Base-by-base conservation (phyloP, 1,140 invertebrate species). In the Leucophenga varia region DNA sequence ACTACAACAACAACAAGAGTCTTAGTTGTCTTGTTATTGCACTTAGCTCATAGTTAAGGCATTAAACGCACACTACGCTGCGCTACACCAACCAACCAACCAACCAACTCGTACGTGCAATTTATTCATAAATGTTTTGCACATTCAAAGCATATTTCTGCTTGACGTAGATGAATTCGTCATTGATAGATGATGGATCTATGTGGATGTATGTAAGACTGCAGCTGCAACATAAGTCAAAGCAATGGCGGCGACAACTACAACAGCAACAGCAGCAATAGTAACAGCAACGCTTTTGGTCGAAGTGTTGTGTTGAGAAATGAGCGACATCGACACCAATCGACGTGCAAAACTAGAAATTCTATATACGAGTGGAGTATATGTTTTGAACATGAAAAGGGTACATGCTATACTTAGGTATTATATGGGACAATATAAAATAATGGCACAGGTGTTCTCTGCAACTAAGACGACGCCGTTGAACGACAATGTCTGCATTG, bases 101-200 rank as follows among this genome's bases (percentile, higher is more conserved):
- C 1, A 8, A 6, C 31, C 6, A 6, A 35, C 17, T 47, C 59
- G 54, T 54, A 59, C 49, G 53, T 67, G 64, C 68, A 64, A 64
- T 71, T 64, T 61, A 71, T 71, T 61, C 60, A 71, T 64, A 71
- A 71, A 71, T 71, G 54, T 57, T 64, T 54, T 61, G n/a, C 60
- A 67, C 61, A 71, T 58, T 61, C 57, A 60, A 59, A 57, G 57
- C 55, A 54, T 54, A 60, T 54, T 40, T 55, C 57, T 48, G 55
- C 52, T 57, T 71, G 67, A 67, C 67, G 59, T 53, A 71, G 67
- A 71, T 64, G 67, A 64, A 71, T 71, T 67, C 60, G 46, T 59
- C 63, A 72, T 60, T 64, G 67, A 71, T 71, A 59, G 60, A 64
- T 64, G 67, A 71, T 71, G 63, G 67, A 71, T 71, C n/a, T n/a